These are phyloP conservation scores for Xestobium rufovillosum DNA, from an alignment of 2,888 invertebrate genomes.

Conservation along the genomic window DNA sequence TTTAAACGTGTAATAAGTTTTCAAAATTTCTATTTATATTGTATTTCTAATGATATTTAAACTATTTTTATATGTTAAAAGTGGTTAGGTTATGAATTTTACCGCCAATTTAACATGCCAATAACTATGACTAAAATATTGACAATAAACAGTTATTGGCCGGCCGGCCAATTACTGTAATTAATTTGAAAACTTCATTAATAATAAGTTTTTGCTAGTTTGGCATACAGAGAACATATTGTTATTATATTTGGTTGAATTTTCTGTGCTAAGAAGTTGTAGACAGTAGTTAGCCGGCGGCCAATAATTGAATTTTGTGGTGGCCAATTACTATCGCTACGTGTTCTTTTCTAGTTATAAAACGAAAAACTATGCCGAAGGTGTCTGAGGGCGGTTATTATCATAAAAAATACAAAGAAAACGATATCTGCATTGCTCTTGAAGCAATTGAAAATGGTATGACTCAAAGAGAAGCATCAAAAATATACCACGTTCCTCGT, in stretches of 20 bases:
- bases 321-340: slow-evolving; percentile 1
- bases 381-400: background rate
- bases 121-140: slow-evolving; percentile 7
- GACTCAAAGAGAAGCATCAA: slow-evolving; percentile 10
- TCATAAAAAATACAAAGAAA: slow-evolving; percentile 8
- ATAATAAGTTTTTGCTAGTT: background rate
- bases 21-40: background rate
- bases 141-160: slow-evolving; percentile 7
- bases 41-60: background rate
- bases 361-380: background rate
- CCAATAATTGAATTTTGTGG: slow-evolving; percentile 1
- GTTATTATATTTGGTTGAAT: too few species aligned
- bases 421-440: slow-evolving; percentile 9
- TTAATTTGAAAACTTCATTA: background rate
- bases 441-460: slow-evolving; percentile 8
- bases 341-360: slow-evolving; percentile 1
- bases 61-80: background rate
- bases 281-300: slow-evolving; percentile 2
- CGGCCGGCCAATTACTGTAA: slow-evolving; percentile 7
- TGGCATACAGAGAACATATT: too few species aligned
- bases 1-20: background rate
- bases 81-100: background rate
- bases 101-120: slow-evolving; percentile 6
- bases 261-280: too few species aligned
- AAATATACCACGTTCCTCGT: slow-evolving; percentile 5